These are phyloP conservation scores for Cryptocheilus praepositus DNA, from an alignment of 2,888 invertebrate species.

Conservation along the genomic window DNA sequence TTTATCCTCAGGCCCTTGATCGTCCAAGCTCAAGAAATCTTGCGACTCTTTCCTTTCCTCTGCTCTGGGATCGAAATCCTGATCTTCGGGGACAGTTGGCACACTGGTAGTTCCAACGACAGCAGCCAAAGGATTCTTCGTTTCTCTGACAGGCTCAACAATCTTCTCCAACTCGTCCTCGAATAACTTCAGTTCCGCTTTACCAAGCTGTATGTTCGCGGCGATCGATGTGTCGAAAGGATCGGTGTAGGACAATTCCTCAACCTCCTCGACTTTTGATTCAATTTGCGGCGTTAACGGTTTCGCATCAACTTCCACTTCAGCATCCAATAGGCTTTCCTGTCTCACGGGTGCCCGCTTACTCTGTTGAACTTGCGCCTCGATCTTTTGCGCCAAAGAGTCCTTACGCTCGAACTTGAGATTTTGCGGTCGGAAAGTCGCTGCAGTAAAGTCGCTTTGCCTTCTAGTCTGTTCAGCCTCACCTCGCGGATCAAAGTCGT, in stretches of 20 bases:
- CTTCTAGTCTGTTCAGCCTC: conserved; percentile 72
- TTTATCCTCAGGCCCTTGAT: conserved; percentile 76
- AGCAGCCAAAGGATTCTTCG: conserved; percentile 50
- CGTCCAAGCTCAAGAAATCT: conserved; percentile 76
- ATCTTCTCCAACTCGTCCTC: conserved; percentile 84
- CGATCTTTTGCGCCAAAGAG: conserved; percentile 46
- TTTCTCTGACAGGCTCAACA: conserved; percentile 69
- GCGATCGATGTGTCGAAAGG: conserved; percentile 94
- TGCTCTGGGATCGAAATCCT: conserved; percentile 78
- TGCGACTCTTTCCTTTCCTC: conserved; percentile 65
- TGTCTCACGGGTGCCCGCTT: conserved; percentile 45
- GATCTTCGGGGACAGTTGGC: conserved; percentile 49
- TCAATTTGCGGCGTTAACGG: conserved; percentile 82
- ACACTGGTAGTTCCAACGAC: conserved; percentile 35
- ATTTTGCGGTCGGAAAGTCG: conserved; percentile 42
- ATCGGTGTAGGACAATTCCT: conserved; percentile 78
- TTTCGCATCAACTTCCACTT: conserved; percentile 81
- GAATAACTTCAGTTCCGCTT: conserved; percentile 85
- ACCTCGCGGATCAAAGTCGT: conserved; percentile 79
- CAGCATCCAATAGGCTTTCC: conserved; percentile 75
- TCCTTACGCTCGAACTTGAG: conserved; percentile 43
- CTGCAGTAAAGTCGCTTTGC: conserved; percentile 75
- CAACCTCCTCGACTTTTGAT: conserved; percentile 68
- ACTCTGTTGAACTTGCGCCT: conserved; percentile 23
- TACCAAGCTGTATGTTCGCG: conserved; percentile 84